Evolutionary conservation across 1,140 invertebrate species (phyloP), one percentile per base, ranked within the genome.

Genomic region (Trigoniulus corallinus): DNA sequence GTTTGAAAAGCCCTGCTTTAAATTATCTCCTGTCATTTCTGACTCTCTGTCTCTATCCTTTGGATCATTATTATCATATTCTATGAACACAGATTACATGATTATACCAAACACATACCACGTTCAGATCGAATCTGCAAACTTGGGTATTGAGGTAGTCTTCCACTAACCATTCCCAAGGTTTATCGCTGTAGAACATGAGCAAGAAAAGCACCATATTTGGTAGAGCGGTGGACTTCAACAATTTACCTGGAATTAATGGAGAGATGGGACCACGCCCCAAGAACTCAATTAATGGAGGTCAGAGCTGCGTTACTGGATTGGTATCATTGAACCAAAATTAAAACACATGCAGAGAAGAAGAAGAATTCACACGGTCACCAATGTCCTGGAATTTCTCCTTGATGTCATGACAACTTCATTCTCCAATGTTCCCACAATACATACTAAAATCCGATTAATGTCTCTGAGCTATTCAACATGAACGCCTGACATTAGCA

Each of bases 131-230:
- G 47, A 68, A 66, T 56, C 66, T 65, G 56, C 72, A 74, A 21
- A 68, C 63, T 61, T 69, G 70, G 12, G 70, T 69, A 56, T 60
- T 60, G 26, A 72, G 59, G 23, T 68, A 60, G 52, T 71, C 62
- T 52, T 71, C 66, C n/a, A 73, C 61, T 12, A 74, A 57, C 72
- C 72, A 74, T 56, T 74, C 72, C 34, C 72, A 67, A 2, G 72
- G 72, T 54, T 73, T 71, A 51, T 70, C 64, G 50, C 63, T 62
- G 56, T 72, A 59, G 56, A 73, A 73, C 67, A 73, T 66, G 21
- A 74, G 58, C 50, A 72, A 65, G 61, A 71, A 73, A 47, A 67
- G 67, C 13, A 69, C 65, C 20, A 74, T 57, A 29, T 60, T 56
- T 39, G 69, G 67, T 21, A 74, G 53, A 51, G 71, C 64, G 34